Conservation (phyloP, 2,113 vertebrate species). For the Pollachius pollachius region DNA sequence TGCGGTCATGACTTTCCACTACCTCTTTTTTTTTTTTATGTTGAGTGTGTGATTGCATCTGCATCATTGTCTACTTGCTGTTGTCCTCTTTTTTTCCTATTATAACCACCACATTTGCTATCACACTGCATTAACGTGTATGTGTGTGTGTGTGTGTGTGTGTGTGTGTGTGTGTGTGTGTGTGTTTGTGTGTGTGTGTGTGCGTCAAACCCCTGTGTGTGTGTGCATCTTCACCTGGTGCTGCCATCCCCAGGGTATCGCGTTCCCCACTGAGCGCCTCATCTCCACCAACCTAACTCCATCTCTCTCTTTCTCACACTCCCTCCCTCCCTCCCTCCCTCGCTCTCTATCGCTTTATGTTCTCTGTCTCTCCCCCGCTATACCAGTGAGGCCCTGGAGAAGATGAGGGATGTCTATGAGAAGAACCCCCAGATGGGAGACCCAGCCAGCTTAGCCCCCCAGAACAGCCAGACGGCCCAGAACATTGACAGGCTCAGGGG, state of each 20-base stretch:
- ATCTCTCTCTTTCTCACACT: too few species aligned
- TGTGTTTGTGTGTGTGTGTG: constrained; percentile 27
- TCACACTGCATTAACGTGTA: background rate
- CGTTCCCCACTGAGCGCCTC: constrained; percentile 6
- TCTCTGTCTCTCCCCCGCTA: background rate
- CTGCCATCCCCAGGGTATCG: constrained; percentile 37
- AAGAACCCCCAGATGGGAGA: constrained; percentile 92
- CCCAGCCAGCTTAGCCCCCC: constrained; percentile 81
- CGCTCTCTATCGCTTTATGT: too few species aligned
- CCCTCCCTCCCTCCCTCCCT: constrained; percentile 16
- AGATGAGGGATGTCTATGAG: constrained; percentile 92
- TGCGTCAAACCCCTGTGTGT: constrained; percentile 40
- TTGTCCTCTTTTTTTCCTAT: constrained; percentile 1
- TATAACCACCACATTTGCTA: constrained; percentile 37
- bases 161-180: constrained; percentile 6
- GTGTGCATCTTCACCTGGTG: constrained; percentile 43
- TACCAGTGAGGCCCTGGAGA: constrained; percentile 83
- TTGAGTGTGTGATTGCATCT: background rate
- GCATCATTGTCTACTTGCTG: background rate
- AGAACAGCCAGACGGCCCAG: constrained; percentile 81
- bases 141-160: too few species aligned
- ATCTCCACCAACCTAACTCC: too few species aligned
- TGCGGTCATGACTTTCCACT: background rate
- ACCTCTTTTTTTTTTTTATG: background rate
- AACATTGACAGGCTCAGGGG: constrained; percentile 81